Base-by-base conservation (phyloP, 2,797 vertebrate species). In the Telmatherina bonti region DNA sequence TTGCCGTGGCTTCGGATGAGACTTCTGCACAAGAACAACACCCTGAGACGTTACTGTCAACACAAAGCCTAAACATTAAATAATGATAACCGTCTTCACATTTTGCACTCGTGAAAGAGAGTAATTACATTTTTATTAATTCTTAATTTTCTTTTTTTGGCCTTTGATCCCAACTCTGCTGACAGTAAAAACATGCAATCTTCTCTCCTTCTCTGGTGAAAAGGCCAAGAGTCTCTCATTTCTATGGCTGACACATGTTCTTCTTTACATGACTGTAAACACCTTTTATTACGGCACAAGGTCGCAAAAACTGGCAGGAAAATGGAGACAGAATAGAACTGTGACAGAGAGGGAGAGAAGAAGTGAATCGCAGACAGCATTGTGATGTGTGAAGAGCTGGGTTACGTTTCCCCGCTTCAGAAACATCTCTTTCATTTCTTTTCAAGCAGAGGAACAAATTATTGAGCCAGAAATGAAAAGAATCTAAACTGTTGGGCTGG, bases 221-320 rank as follows among this genome's bases (percentile, higher is more conserved):
- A 53, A 72, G 55, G 45, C 31, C 38, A 51, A 75, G 54, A 72
- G 27, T 24, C 15, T 59, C 29, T 70, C 0, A 7, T 55, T 70
- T 84, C 65, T 71, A 35, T 38, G 51, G n/a, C 26, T 7, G 3
- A 58, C 22, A 18, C 51, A 54, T 38, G 59, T 70, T 64, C 45
- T 38, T 69, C 26, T 57, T 38, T 55, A 60, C 62, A 22, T 31
- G 18, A 29, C 57, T 29, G 24, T 52, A 24, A 1, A 20, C 16
- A 12, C 16, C 70, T 85, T 86, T 86, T 33, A 81, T 58, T 36
- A 11, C 1, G 2, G 45, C 13, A 45, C 78, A 86, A 89, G 83
- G 77, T 74, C 55, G 11, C 26, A 53, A 70, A 61, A 66, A 18
- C 38, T 41, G 38, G 4, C 5, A 24, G 9, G 11, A 49, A 52